A percentile compares a stretch with the other conserved stretches of the same genome.
Evolutionary conservation across 2,888 invertebrate species (phyloP).

Genomic region (Lycocerus yunnanus): DNA sequence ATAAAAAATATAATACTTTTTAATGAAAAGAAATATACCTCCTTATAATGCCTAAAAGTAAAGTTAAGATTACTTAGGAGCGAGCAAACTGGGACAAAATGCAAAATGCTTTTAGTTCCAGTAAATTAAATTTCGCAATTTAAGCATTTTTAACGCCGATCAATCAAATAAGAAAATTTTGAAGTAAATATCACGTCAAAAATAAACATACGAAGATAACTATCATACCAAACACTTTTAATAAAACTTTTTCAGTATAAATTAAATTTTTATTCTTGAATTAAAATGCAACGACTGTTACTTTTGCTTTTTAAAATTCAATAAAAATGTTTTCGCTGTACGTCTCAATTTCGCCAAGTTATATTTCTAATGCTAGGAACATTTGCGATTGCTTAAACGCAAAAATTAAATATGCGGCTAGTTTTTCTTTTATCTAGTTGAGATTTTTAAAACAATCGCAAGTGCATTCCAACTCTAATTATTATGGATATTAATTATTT

Average conservation of each 20-base stretch:
- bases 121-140: slow-evolving; percentile 41
- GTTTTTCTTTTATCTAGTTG: too few relatives aligned
- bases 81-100: slow-evolving; percentile 1
- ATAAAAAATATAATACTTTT: neutral
- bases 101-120: slow-evolving; percentile 31
- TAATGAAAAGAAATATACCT: neutral
- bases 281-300: neutral
- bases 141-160: slow-evolving; percentile 38
- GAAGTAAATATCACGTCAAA: slow-evolving; percentile 41
- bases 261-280: neutral
- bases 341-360: neutral
- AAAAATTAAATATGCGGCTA: too few relatives aligned
- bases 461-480: too few relatives aligned
- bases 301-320: neutral
- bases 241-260: slow-evolving; percentile 2
- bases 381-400: too few relatives aligned
- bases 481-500: too few relatives aligned
- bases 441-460: too few relatives aligned
- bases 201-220: neutral
- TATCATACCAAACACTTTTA: neutral
- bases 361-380: too few relatives aligned
- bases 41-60: neutral
- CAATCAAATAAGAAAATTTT: slow-evolving; percentile 36
- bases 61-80: slow-evolving; percentile 11
- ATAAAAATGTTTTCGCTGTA: neutral